Base-by-base conservation (phyloP, 2,888 invertebrate species). In the Sialis fuliginosa region DNA sequence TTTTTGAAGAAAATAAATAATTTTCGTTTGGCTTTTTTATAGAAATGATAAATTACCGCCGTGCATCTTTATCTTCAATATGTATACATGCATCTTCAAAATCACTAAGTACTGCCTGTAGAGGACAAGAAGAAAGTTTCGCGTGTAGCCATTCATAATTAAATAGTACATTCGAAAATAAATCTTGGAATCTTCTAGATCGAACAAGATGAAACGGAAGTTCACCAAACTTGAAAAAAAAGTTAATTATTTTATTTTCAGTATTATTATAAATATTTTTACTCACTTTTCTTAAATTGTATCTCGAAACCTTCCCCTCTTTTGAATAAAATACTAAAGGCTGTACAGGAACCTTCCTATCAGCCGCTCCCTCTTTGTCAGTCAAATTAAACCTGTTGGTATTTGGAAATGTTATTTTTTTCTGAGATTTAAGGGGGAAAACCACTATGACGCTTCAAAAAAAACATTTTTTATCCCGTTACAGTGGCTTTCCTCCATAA, bases 61-160 rank as follows among this genome's bases (percentile, higher is more conserved):
- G 79, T 30, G 85, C 79, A 58, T 90, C 89, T 55, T 84, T 83
- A 56, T 84, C 77, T 13, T 83, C 84, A 8, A 89, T 84, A 60
- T 89, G 80, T 6, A 66, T 68, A 50, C 84, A 83, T 0, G 92
- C 85, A 60, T 97, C 96, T 65, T 97, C 96, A 58, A 93, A 96
- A 65, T 97, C 97, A 5, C 90, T 86, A 6, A 97, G 69, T 1
- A 96, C 85, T 0, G 92, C 85, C 64, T 96, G 96, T 9, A 98
- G 71, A 0, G 97, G 96, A 61, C 96, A 96, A 57, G 92, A 90
- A 54, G 85, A 86, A 1, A 96, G 71, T 61, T 97, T 97, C 0
- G 96, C 93, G 60, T 95, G 93, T 0, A 97, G 71, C 92, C 96
- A 98, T 58, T 91, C 86, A 62, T 96, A 97, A 66, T 96, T 96